Conservation (phyloP, 2,888 invertebrate genomes). For the Pachydiplax longipennis region DNA sequence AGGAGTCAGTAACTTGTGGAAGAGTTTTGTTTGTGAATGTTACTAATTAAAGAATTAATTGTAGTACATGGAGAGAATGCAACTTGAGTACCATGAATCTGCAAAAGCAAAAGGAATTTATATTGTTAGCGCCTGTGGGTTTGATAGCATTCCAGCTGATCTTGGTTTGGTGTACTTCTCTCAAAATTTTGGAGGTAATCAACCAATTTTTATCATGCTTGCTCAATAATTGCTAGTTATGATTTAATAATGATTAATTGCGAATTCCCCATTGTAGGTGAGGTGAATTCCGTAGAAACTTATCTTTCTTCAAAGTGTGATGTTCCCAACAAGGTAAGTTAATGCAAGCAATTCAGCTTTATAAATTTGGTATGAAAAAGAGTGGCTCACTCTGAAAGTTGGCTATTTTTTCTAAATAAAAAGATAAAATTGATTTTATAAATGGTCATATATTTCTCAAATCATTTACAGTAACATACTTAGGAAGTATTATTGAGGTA, state of each 20-base stretch:
- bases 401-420: too few species aligned
- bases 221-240: too few species aligned
- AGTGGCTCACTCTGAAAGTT: too few species aligned
- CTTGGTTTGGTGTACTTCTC: slow-evolving; percentile 82
- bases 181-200: slow-evolving; percentile 74
- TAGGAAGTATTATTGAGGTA: too few species aligned
- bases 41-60: slow-evolving; percentile 6
- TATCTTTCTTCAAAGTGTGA: slow-evolving; percentile 65
- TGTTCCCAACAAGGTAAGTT: slow-evolving; percentile 48
- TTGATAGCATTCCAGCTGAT: slow-evolving; percentile 91
- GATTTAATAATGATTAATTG: too few species aligned
- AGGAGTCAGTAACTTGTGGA: too few species aligned
- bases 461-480: too few species aligned
- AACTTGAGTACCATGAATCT: slow-evolving; percentile 76
- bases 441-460: too few species aligned
- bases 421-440: too few species aligned
- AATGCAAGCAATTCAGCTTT: background rate
- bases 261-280: slow-evolving; percentile 61
- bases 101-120: slow-evolving; percentile 84
- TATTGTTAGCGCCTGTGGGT: slow-evolving; percentile 90
- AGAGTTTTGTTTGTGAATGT: too few species aligned
- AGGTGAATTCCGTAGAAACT: slow-evolving; percentile 79
- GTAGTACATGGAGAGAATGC: slow-evolving; percentile 85
- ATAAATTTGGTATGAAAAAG: too few species aligned
- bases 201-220: background rate